A percentile compares a stretch with the other conserved stretches of the same genome.
phyloP scores from a whole-genome alignment of 2,797 vertebrate species.

The Falco novaeseelandiae region DNA sequence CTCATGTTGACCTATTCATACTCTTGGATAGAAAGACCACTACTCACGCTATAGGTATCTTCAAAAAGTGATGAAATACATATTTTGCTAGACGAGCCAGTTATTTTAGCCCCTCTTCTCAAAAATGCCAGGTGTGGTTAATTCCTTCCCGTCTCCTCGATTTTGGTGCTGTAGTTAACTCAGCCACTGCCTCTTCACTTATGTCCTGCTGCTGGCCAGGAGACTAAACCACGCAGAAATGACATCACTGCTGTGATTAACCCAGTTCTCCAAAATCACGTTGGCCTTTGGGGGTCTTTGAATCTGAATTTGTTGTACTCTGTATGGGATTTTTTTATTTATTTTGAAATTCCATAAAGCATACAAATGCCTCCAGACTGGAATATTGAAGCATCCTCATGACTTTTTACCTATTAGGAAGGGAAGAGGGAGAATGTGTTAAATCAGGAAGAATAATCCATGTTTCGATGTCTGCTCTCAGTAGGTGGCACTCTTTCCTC shows the following conservation, averaged over 20 bases:
- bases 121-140: background rate
- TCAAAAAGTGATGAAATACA: background rate
- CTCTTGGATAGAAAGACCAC: background rate
- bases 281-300: background rate
- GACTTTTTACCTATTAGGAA: background rate
- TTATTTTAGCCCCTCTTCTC: background rate
- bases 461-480: constrained; percentile 52
- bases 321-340: background rate
- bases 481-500: constrained; percentile 71
- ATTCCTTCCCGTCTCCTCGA: background rate
- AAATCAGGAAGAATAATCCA: background rate
- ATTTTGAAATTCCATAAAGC: background rate
- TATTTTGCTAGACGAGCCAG: background rate
- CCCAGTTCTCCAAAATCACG: background rate
- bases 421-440: background rate
- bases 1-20: background rate
- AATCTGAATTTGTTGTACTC: background rate
- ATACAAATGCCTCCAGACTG: background rate
- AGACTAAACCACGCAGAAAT: background rate
- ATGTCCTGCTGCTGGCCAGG: background rate
- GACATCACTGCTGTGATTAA: background rate
- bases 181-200: background rate
- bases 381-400: background rate
- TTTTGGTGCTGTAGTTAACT: background rate
- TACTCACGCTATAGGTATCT: background rate